Base-by-base conservation (phyloP, 2,797 vertebrate species). In the Ptychadena robeensis region DNA sequence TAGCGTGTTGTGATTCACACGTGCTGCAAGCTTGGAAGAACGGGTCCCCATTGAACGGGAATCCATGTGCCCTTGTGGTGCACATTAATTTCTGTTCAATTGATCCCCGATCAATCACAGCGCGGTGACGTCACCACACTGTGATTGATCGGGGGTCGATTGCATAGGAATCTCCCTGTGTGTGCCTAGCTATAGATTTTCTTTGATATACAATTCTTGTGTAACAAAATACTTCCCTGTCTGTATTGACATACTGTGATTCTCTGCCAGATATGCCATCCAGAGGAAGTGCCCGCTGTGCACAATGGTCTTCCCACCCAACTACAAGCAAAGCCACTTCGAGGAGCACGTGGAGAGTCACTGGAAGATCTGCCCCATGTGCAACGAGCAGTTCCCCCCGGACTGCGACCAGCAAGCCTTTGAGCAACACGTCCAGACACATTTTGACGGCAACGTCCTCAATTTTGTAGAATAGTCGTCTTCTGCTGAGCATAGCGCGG, bases 281-380 rank as follows among this genome's bases (percentile, higher is more conserved):
- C 96, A 96, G 89, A 99, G 98, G 92, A 96, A 96, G 2, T 99
- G 98, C 88, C 98, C 98, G 0, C 93, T 99, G 59, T 99, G 98
- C 0, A 95, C 98, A 82, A 92, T 99, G 87, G 96, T 97, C 94
- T 99, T 99, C 88, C 98, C 98, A 0, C 98, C 98, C 0, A 97
- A 98, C 93, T 99, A 98, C 0, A 96, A 98, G 86, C 98, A 99
- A 96, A 94, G 91, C 86, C 98, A 98, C 88, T 99, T 99, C 25
- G 98, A 98, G 91, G 97, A 97, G 73, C 98, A 99, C 0, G 98
- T 99, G 61, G 97, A 99, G 91, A 99, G 97, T 87, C 98, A 99
- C 94, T 99, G 98, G 98, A 99, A 99, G 89, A 96, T 97, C 86
- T 99, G 98, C 86, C 98, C 98, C 25, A 97, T 99, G 97, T 99